Conservation (phyloP, 1,140 invertebrate species). For the Drosophila serrata region DNA sequence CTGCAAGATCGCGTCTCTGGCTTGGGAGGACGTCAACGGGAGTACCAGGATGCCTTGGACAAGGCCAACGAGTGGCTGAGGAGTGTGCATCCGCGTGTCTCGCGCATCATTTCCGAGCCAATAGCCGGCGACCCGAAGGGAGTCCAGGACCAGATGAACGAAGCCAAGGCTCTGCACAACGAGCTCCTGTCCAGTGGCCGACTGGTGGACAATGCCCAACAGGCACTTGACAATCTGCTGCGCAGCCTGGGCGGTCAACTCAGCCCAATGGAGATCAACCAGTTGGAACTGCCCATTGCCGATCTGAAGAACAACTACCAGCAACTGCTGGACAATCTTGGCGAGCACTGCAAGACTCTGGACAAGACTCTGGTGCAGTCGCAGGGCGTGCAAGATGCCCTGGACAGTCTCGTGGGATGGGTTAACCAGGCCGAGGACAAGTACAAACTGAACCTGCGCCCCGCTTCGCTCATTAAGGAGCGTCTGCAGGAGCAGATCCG, state of each 20-base stretch:
- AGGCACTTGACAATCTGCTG: conserved; percentile 90
- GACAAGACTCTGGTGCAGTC: conserved; percentile 96
- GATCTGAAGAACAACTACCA: conserved; percentile 92
- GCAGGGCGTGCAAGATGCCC: conserved; percentile 96
- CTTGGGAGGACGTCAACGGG: conserved; percentile 91
- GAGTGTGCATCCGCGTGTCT: conserved; percentile 92
- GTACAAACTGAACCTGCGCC: conserved; percentile 92
- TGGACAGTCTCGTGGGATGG: conserved; percentile 94
- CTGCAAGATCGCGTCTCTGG: conserved; percentile 92
- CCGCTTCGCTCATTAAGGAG: conserved; percentile 95
- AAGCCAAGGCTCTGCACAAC: conserved; percentile 93
- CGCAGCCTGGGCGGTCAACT: conserved; percentile 92
- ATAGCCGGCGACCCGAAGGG: conserved; percentile 94
- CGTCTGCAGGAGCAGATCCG: conserved; percentile 95
- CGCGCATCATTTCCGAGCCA: conserved; percentile 91
- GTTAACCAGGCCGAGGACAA: conserved; percentile 93
- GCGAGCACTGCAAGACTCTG: conserved; percentile 92
- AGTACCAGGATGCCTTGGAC: conserved; percentile 93
- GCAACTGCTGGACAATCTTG: conserved; percentile 90
- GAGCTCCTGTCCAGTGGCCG: conserved; percentile 94
- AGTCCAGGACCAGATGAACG: conserved; percentile 94
- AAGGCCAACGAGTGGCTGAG: conserved; percentile 94
- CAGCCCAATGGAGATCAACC: conserved; percentile 90
- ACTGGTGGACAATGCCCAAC: conserved; percentile 91
- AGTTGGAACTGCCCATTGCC: conserved; percentile 92